Evolutionary conservation across 2,888 invertebrate genomes (phyloP).

Genomic region (Slavum lentiscoides): DNA sequence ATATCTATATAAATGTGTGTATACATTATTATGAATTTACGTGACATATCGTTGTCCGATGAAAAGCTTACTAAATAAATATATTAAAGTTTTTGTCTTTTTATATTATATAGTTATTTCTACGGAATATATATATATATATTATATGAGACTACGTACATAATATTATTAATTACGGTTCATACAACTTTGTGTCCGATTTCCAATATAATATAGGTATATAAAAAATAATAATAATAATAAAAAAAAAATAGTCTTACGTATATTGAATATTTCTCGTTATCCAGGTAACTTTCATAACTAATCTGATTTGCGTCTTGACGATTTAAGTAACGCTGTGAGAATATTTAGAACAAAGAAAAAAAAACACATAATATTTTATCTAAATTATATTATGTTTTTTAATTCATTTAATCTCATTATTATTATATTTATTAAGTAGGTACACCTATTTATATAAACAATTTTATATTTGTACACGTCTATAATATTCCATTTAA

Average conservation of each 20-base stretch:
- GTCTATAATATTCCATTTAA: too few relatives aligned
- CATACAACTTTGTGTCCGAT: neutral
- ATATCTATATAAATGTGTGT: too few relatives aligned
- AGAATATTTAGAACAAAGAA: neutral
- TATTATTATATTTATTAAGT: too few relatives aligned
- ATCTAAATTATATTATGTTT: too few relatives aligned
- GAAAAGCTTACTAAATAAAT: neutral
- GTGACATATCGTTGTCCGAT: too few relatives aligned
- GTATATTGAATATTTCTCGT: constrained; percentile 26
- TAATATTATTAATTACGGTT: constrained; percentile 1
- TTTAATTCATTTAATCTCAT: too few relatives aligned
- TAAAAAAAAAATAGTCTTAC: constrained; percentile 12
- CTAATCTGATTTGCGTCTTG: constrained; percentile 44
- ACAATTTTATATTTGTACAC: too few relatives aligned
- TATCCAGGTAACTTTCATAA: constrained; percentile 41
- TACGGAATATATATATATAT: neutral
- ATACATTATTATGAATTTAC: too few relatives aligned
- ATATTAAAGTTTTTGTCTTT: neutral
- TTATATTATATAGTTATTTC: neutral
- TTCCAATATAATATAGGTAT: neutral
- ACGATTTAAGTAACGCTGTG: constrained; percentile 39
- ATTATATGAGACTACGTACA: neutral
- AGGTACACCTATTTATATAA: too few relatives aligned
- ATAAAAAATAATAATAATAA: neutral
- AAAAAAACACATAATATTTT: neutral